Conservation (phyloP, 1,140 invertebrate genomes). For the Paralvinella palmiformis region DNA sequence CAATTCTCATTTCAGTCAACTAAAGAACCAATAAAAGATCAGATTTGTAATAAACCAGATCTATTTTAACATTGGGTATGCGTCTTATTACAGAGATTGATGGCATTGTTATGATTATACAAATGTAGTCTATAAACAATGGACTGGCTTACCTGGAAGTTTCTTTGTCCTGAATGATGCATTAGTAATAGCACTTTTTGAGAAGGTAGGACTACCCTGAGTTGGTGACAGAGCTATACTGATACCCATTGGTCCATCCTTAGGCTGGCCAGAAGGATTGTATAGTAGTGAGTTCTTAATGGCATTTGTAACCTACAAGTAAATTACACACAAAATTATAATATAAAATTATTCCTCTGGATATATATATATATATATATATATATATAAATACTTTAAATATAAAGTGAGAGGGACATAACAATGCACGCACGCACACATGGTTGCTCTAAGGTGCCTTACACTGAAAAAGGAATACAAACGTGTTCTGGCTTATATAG, state of each 20-base stretch:
- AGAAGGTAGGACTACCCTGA: slow-evolving; percentile 64
- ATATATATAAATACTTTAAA: not conserved
- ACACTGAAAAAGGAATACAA: not conserved
- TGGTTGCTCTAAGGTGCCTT: not conserved
- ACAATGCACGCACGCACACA: not conserved
- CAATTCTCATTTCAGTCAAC: too few relatives aligned
- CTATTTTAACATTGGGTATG: too few relatives aligned
- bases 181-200: slow-evolving; percentile 85
- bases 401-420: not conserved
- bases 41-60: too few relatives aligned
- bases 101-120: too few relatives aligned
- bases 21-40: too few relatives aligned
- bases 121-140: too few relatives aligned
- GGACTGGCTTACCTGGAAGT: slow-evolving; percentile 69
- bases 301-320: slow-evolving; percentile 67
- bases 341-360: not conserved
- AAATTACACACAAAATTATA: slow-evolving; percentile 13
- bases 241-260: slow-evolving; percentile 72
- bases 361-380: not conserved
- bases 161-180: slow-evolving; percentile 94
- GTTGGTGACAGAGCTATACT: slow-evolving; percentile 71
- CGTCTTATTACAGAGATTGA: too few relatives aligned
- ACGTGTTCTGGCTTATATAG: not conserved
- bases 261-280: slow-evolving; percentile 59
- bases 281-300: slow-evolving; percentile 76